phyloP scores from a whole-genome alignment of 2,888 invertebrate species.

The Amphiduros pacificus region DNA sequence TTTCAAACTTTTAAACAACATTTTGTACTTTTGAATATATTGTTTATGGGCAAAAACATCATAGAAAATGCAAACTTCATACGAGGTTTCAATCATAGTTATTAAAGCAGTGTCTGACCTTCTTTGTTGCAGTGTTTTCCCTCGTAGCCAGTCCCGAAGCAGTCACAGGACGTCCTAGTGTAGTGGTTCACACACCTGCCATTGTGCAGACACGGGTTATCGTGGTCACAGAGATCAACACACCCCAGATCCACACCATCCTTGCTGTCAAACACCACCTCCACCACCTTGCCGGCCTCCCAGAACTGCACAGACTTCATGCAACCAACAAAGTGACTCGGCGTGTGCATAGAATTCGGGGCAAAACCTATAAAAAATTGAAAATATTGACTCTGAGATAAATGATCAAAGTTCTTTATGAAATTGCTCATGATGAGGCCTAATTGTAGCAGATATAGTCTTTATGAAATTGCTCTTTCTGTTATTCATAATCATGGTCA shows the following conservation, averaged over 20 bases:
- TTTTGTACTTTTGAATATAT: no score
- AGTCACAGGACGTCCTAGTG: conserved; percentile 85
- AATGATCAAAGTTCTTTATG: no score
- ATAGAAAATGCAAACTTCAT: no score
- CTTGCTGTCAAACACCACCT: neutral
- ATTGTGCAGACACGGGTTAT: conserved; percentile 84
- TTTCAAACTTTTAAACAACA: no score
- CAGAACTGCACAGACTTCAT: conserved; percentile 1
- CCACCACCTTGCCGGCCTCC: neutral
- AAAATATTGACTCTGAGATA: neutral
- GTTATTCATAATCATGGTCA: no score
- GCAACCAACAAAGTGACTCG: conserved; percentile 13
- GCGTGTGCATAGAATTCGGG: conserved; percentile 6
- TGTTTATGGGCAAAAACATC: no score
- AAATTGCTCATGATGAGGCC: no score
- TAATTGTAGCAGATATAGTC: no score
- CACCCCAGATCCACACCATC: conserved; percentile 67
- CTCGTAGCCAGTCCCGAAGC: conserved; percentile 89
- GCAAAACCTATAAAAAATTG: conserved; percentile 7
- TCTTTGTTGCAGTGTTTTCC: conserved; percentile 89
- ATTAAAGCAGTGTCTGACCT: no score
- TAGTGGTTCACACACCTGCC: conserved; percentile 91
- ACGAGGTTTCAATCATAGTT: no score
- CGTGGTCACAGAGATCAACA: conserved; percentile 69
- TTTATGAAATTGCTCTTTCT: no score